Base-by-base conservation (phyloP, 2,888 invertebrate species). In the Mythimna loreyi region DNA sequence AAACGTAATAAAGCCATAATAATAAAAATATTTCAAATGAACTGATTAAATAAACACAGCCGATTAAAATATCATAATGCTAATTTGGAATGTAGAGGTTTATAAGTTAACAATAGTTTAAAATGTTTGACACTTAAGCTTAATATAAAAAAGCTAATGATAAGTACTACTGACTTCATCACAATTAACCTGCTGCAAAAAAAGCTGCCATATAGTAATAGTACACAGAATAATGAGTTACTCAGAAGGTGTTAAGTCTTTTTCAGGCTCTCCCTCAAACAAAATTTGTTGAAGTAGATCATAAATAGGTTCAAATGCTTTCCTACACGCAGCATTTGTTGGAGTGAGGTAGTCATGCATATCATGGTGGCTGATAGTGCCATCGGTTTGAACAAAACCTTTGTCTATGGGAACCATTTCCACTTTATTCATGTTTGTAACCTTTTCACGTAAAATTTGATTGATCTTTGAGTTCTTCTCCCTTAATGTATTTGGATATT, bases 301-400 rank as follows among this genome's bases (percentile, higher is more conserved):
- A 91, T 98, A 97, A 60, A 98, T 97, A 25, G 98, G 98, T 92
- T 98, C 98, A 92, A 98, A 98, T 13, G 98, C 97, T 93, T 98
- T 98, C 87, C 97, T 97, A 92, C 98, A 98, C 64, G 99, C 99
- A 60, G 97, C 97, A 92, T 98, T 98, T 2, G 98, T 98, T 72
- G 98, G 96, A 88, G 98, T 97, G 60, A 99, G 96, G 92, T 98
- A 99, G 93, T 99, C 99, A 89, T 98, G 97, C 98, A 99, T 98
- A 90, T 99, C 99, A 87, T 97, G 97, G 89, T 98, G 98, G 89
- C 98, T 98, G 71, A 99, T 98, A 55, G 97, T 97, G 4, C 98
- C 98, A 94, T 98, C 98, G 57, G 96, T 96, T 91, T 98, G 98
- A 66, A 98, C 96, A 81, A 98, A 97, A 57, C 97, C 97, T 87